These are phyloP conservation scores for Papilio elwesi DNA, from an alignment of 2,888 invertebrate species.

Conservation along the genomic window DNA sequence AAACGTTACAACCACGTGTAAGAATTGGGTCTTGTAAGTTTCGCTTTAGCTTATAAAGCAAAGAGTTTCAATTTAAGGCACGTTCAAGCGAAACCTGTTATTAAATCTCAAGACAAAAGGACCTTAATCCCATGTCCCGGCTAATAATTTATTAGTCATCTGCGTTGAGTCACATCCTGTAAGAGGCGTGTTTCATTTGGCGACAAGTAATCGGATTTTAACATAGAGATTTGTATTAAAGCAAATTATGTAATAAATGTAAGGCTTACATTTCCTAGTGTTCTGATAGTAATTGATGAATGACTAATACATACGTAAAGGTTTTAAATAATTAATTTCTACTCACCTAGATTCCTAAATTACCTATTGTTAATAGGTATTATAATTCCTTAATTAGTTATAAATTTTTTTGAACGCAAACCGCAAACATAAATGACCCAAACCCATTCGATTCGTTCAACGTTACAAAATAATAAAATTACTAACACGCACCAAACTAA, in stretches of 20 bases:
- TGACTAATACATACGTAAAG: too few species aligned
- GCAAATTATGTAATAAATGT: constrained; percentile 14
- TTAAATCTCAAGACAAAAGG: constrained; percentile 45
- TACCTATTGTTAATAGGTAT: too few species aligned
- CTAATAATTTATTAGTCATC: constrained; percentile 37
- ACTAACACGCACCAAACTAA: constrained; percentile 17
- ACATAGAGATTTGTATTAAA: constrained; percentile 23
- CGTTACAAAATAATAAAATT: neutral
- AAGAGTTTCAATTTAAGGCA: constrained; percentile 38
- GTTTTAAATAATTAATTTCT: too few species aligned
- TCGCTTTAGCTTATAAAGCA: constrained; percentile 20
- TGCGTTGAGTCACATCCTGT: constrained; percentile 31
- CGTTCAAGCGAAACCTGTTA: constrained; percentile 40
- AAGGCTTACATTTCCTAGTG: constrained; percentile 21
- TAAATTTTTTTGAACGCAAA: neutral
- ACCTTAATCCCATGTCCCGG: constrained; percentile 36
- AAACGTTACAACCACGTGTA: constrained; percentile 42
- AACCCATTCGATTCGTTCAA: too few species aligned
- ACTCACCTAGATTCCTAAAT: too few species aligned
- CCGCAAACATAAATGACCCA: too few species aligned
- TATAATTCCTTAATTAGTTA: too few species aligned
- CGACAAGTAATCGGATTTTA: constrained; percentile 30
- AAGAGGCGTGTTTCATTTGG: constrained; percentile 34
- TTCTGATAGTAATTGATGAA: neutral
- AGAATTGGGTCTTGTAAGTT: constrained; percentile 40